These are phyloP conservation scores for Xyrauchen texanus DNA, from an alignment of 2,113 vertebrate species.

Conservation along the genomic window DNA sequence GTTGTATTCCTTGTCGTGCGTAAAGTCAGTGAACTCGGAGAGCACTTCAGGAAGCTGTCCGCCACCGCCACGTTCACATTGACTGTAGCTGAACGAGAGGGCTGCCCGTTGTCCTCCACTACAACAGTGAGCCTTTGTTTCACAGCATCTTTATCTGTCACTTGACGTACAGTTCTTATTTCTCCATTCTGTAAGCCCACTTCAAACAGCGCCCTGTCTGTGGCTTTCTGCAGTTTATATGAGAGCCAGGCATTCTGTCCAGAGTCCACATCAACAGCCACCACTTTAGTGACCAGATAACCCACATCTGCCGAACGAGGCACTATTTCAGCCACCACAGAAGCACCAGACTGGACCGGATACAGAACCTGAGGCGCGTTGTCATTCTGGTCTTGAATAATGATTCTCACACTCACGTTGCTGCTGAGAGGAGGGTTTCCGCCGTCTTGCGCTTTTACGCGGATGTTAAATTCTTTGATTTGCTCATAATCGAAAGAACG, in stretches of 20 bases:
- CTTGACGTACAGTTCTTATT: not conserved
- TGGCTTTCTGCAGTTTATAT: constrained; percentile 4
- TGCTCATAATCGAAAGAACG: constrained; percentile 76
- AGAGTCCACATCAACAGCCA: constrained; percentile 76
- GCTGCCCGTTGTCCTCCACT: constrained; percentile 61
- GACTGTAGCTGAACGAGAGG: constrained; percentile 64
- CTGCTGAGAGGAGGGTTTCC: constrained; percentile 35
- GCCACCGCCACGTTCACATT: constrained; percentile 55
- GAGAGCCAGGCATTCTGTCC: constrained; percentile 65
- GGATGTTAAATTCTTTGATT: constrained; percentile 66
- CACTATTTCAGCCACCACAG: constrained; percentile 70
- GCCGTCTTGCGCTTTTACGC: constrained; percentile 53
- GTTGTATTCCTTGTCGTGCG: not conserved
- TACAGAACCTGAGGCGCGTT: constrained; percentile 74
- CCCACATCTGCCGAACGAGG: constrained; percentile 75
- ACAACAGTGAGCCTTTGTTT: constrained; percentile 51
- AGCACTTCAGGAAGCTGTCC: constrained; percentile 57
- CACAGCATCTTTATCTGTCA: constrained; percentile 2
- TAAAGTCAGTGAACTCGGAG: constrained; percentile 40
- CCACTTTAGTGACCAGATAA: constrained; percentile 74
- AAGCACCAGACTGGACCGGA: constrained; percentile 64
- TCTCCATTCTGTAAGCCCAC: constrained; percentile 1
- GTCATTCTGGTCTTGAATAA: constrained; percentile 78
- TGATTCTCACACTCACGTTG: constrained; percentile 66
- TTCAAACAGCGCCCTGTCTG: constrained; percentile 5